Base-by-base conservation (phyloP, 2,888 invertebrate genomes). In the Caenorhabditis sp. region DNA sequence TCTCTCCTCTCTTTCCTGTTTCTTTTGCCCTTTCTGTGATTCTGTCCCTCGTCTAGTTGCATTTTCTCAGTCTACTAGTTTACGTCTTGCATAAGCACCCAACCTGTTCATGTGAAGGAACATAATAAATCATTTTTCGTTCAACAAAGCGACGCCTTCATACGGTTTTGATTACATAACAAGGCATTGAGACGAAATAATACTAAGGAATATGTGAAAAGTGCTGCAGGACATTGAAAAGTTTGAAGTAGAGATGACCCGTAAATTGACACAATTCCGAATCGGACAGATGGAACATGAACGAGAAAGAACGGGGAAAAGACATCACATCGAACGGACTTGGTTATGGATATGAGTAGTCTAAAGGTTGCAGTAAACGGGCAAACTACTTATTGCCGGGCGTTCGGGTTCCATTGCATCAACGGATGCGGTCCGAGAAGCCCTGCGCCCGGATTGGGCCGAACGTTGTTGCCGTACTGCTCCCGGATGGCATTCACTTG, bases 51-150 rank as follows among this genome's bases (percentile, higher is more conserved):
- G 48, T 26, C 50, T 52, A 62, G 52, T 53, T 59, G 4, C 32
- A 39, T n/a, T 27, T 48, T 39, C 26, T 45, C 46, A 52, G 8
- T 53, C 26, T 24, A 5, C 17, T 20, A 6, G 37, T 41, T 27
- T n/a, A n/a, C n/a, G n/a, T n/a, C n/a, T n/a, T n/a, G 65, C 65
- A 65, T 65, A 65, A 65, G 37, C 55, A 17, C 22, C 9, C 15
- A 22, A 43, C 9, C 45, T 46, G 32, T 24, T 55, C 26, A 13
- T 17, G 9, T 50, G 37, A 9, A 26, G 37, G 48, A 30, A 58
- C 59, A 70, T 70, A 70, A 70, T 70, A 70, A 70, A 70, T 52
- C 15, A 17, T 35, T 48, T 20, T 30, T 20, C 11, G 35, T 41
- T 7, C 9, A 68, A 53, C 45, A 70, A 37, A 35, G 15, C 15